A percentile compares a stretch with the other conserved stretches of the same genome.
Conservation (phyloP, 2,797 vertebrate genomes). For the Karalla daura region DNA sequence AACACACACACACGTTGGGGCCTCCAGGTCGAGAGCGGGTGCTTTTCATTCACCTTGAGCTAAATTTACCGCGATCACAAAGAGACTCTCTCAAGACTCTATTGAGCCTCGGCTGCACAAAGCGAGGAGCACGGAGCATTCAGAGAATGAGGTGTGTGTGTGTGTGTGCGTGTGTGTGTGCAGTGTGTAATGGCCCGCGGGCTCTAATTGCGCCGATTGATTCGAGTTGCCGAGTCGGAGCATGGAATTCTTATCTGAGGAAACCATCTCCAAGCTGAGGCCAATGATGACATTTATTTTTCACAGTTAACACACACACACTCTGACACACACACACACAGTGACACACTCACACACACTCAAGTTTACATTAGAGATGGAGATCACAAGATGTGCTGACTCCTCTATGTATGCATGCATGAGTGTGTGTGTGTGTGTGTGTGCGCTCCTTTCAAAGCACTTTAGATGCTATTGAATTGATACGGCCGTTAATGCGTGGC, state of each 20-base stretch:
- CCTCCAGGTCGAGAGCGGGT: slow-evolving; percentile 31
- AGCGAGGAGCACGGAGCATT: slow-evolving; percentile 52
- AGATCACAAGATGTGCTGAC: slow-evolving; percentile 75
- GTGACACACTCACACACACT: no score
- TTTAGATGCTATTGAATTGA: slow-evolving; percentile 76
- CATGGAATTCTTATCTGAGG: slow-evolving; percentile 72
- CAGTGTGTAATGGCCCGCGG: slow-evolving; percentile 64
- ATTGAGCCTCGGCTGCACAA: slow-evolving; percentile 71
- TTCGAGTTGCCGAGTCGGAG: slow-evolving; percentile 64
- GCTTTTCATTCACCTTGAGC: slow-evolving; percentile 63
- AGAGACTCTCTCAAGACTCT: slow-evolving; percentile 64
- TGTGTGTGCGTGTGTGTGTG: no score
- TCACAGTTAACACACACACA: slow-evolving; percentile 80
- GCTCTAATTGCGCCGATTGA: slow-evolving; percentile 75
- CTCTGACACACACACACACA: slow-evolving; percentile 35
- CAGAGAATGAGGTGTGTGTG: slow-evolving; percentile 62
- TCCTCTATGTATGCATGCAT: slow-evolving; percentile 35
- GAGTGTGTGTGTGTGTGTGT: slow-evolving; percentile 5
- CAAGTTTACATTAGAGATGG: slow-evolving; percentile 75
- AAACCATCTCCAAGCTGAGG: slow-evolving; percentile 66
- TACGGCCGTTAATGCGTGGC: slow-evolving; percentile 70
- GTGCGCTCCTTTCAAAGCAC: slow-evolving; percentile 70
- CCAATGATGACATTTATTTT: slow-evolving; percentile 80
- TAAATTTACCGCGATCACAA: slow-evolving; percentile 65
- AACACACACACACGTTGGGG: no score